phyloP scores from a whole-genome alignment of 2,113 vertebrate species.

The Hucho hucho region DNA sequence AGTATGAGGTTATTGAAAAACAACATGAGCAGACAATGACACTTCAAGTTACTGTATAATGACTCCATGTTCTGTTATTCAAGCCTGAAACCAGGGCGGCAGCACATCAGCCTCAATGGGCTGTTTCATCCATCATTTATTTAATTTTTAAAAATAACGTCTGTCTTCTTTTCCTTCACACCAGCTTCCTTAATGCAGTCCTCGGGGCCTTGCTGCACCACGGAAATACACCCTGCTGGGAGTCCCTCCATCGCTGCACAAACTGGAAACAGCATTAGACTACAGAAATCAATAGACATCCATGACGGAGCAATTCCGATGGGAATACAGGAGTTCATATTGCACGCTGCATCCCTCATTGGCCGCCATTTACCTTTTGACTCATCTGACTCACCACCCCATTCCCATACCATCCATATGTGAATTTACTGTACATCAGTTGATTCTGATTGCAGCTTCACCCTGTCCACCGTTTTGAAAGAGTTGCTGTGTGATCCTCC shows the following conservation, averaged over 20 bases:
- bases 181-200: neutral
- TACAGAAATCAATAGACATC: neutral
- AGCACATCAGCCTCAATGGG: neutral
- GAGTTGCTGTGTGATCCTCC: neutral
- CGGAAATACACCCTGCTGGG: neutral
- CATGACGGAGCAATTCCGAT: neutral
- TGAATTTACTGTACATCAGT: no score
- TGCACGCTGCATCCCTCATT: neutral
- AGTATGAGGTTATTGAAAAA: no score
- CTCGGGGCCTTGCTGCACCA: neutral
- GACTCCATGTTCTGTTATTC: neutral
- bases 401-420: no score
- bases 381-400: no score
- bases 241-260: neutral
- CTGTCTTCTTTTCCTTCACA: neutral
- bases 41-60: no score
- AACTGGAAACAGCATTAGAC: neutral
- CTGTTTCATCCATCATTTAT: no score
- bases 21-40: no score
- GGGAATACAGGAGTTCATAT: neutral
- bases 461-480: neutral
- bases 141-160: neutral
- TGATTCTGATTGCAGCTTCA: neutral
- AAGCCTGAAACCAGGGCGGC: neutral
- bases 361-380: no score